Evolutionary conservation across 2,113 vertebrate genomes (phyloP).

Genomic region (Romanogobio albipinnatus): DNA sequence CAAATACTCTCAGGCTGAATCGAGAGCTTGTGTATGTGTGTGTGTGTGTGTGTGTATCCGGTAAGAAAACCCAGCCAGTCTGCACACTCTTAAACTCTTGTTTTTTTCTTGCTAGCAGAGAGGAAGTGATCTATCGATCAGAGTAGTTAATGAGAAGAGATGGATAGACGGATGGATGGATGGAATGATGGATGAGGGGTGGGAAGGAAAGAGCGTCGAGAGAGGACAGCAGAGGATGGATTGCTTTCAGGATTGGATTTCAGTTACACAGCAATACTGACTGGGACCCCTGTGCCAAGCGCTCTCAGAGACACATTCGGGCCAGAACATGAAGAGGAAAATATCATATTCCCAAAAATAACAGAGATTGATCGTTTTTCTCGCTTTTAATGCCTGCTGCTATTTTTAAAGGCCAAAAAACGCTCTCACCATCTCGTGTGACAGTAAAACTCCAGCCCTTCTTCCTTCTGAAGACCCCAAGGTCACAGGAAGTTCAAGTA

Average conservation of each 20-base stretch:
- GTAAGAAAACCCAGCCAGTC: constrained; percentile 50
- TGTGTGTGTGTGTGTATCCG: constrained; percentile 43
- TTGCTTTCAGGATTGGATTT: constrained; percentile 58
- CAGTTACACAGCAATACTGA: constrained; percentile 57
- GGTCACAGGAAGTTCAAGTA: constrained; percentile 25
- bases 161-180: constrained; percentile 21
- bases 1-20: not conserved
- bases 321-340: constrained; percentile 3
- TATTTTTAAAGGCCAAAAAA: constrained; percentile 19
- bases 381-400: constrained; percentile 29
- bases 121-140: constrained; percentile 62
- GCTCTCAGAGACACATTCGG: not conserved
- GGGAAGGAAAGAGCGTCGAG: constrained; percentile 23
- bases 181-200: constrained; percentile 42
- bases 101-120: constrained; percentile 52
- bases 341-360: constrained; percentile 56
- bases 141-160: constrained; percentile 55
- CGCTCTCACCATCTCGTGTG: constrained; percentile 23
- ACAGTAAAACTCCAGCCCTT: not conserved
- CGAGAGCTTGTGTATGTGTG: constrained; percentile 25
- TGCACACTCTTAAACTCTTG: constrained; percentile 46
- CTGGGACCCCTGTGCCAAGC: constrained; percentile 12
- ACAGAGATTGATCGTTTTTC: constrained; percentile 31
- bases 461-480: constrained; percentile 12
- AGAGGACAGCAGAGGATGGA: constrained; percentile 39